Evolutionary conservation across 53 echinoderm and acorn worm species (phyloP).

Genomic region (Holothuria scabra): DNA sequence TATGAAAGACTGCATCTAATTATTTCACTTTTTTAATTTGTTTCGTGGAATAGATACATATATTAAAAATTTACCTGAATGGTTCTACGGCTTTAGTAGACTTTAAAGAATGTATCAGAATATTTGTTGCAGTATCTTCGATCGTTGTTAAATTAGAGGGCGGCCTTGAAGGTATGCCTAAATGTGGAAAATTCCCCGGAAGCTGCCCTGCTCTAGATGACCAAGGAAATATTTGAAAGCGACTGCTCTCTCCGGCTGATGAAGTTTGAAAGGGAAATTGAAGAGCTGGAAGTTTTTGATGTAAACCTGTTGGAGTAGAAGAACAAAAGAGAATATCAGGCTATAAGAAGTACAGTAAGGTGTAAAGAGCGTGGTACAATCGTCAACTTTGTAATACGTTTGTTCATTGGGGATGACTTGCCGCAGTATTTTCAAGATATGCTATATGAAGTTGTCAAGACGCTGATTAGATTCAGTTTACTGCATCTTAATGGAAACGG

Average conservation of each 20-base stretch:
- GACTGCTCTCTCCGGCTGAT: conserved; percentile 39
- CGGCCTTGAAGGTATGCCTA: conserved; percentile 47
- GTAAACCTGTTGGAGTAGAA: conserved; percentile 13
- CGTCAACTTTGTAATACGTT: too few species aligned
- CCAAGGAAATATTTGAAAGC: conserved; percentile 70
- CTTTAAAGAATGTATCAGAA: conserved; percentile 79
- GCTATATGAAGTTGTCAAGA: too few species aligned
- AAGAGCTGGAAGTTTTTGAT: conserved; percentile 22
- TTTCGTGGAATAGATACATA: neutral
- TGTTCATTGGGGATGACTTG: too few species aligned
- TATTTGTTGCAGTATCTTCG: conserved; percentile 87
- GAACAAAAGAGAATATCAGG: too few species aligned
- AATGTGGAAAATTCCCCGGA: conserved; percentile 66
- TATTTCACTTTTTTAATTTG: neutral
- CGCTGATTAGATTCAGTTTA: too few species aligned
- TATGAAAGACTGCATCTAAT: neutral
- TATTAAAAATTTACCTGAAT: conserved; percentile 53
- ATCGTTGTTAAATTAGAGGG: conserved; percentile 59
- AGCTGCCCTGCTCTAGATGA: conserved; percentile 64
- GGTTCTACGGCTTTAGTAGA: conserved; percentile 85
- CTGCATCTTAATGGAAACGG: too few species aligned
- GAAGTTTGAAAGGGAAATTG: conserved; percentile 24
- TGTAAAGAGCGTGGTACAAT: too few species aligned
- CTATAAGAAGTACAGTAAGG: too few species aligned
- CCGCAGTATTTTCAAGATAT: too few species aligned